Base-by-base conservation (phyloP, 1,140 invertebrate species). In the Oppia nitens region DNA sequence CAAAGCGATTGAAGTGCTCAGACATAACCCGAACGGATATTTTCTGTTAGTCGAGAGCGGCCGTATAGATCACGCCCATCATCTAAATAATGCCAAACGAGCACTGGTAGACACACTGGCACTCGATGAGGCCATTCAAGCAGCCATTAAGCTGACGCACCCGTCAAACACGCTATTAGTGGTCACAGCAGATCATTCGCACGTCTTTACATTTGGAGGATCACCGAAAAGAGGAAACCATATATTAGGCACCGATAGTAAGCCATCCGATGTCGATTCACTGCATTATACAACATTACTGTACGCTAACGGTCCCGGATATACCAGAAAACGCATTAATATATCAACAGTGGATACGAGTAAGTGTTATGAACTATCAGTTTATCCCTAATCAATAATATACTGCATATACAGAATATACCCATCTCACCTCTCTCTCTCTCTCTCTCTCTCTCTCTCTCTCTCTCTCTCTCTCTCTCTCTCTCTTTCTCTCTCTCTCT, bases 51-150 rank as follows among this genome's bases (percentile, higher is more conserved):
- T 67, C 2, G 65, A 67, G 60, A 66, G 64, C 63, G 85, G 84
- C 2, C 76, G 82, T 65, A 90, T 89, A 60, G 86, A 89, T 66
- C 83, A 85, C 67, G 86, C 84, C 2, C 86, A 89, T 70, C 86
- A 89, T 64, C 74, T 77, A 1, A 68, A 51, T 79, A 75, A 60
- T 23, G 66, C 67, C n/a, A 61, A 62, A 12, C 52, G 63, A 11
- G 68, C 69, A 1, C 59, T 70, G 1, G 61, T 64, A 6, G 69
- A 70, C 26, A 66, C 66, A 1, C 48, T 69, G 3, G 66, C 64
- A 3, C 64, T 70, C 29, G 65, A 67, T 9, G 61, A 66, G 25
- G 67, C 68, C 9, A 57, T 70, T 6, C 29, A 61, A 25, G 62
- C 62, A 9, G 67, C 66, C 0, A 27, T 64, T 20, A 63, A 67